These are phyloP conservation scores for Gobio gobio DNA, from an alignment of 2,113 vertebrate species.

Conservation along the genomic window DNA sequence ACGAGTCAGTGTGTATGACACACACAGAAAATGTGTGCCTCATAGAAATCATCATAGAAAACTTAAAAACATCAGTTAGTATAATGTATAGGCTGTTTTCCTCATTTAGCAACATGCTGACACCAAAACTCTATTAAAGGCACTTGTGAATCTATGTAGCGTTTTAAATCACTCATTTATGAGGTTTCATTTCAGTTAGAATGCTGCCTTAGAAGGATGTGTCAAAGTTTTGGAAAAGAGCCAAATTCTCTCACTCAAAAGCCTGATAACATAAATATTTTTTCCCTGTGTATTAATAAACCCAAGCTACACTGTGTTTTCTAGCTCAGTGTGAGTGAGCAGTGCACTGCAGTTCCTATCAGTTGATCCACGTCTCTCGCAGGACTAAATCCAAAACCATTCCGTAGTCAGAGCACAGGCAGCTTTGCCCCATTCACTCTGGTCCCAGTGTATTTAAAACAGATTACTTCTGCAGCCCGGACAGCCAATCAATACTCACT, in stretches of 20 bases:
- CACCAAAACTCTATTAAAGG: background rate
- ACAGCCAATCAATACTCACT: constrained; percentile 80
- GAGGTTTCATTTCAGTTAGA: background rate
- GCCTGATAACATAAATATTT: background rate
- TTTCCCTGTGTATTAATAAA: background rate
- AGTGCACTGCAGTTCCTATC: background rate
- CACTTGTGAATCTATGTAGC: background rate
- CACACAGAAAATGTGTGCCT: no score
- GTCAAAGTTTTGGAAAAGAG: background rate
- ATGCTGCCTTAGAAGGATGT: background rate
- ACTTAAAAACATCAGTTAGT: no score
- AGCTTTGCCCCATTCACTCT: constrained; percentile 65
- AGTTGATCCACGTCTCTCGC: background rate
- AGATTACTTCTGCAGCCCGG: constrained; percentile 83
- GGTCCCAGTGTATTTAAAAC: constrained; percentile 81
- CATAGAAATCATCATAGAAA: no score
- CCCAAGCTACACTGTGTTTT: background rate
- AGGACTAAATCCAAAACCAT: background rate
- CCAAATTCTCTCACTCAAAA: background rate
- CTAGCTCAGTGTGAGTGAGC: background rate
- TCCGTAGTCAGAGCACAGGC: constrained; percentile 62
- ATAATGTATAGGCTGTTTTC: no score
- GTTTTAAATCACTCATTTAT: background rate
- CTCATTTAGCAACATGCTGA: background rate
- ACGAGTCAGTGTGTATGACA: no score